Percentiles rank a stretch among this genome's conserved stretches.
Evolutionary conservation across 2,888 invertebrate species (phyloP).

Genomic region (Drosophila prolongata): DNA sequence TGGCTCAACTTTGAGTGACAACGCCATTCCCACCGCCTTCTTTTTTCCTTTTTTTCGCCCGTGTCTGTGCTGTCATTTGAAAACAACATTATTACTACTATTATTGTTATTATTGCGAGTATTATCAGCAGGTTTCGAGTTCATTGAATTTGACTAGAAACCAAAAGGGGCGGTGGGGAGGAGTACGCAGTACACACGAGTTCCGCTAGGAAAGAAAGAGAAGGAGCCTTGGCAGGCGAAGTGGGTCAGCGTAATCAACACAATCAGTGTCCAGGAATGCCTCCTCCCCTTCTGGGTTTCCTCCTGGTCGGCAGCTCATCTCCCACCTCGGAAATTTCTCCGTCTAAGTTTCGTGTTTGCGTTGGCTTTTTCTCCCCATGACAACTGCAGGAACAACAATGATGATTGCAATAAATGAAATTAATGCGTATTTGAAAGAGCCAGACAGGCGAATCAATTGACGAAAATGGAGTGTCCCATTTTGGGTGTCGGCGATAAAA

Average conservation of each 20-base stretch:
- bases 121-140: constrained; percentile 78
- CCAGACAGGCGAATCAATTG: constrained; percentile 81
- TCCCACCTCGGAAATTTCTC: constrained; percentile 32
- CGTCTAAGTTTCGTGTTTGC: constrained; percentile 59
- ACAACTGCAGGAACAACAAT: constrained; percentile 66
- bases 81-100: constrained; percentile 66
- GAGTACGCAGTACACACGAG: constrained; percentile 29
- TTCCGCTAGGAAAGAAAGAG: constrained; percentile 18
- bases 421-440: constrained; percentile 78
- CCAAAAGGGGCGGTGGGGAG: neutral
- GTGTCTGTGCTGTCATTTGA: constrained; percentile 60
- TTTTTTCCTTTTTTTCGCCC: constrained; percentile 5
- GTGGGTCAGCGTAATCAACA: constrained; percentile 77
- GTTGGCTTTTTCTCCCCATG: constrained; percentile 68
- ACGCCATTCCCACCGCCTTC: constrained; percentile 8
- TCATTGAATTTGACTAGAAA: constrained; percentile 71
- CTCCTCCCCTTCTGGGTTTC: constrained; percentile 1
- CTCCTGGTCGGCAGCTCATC: constrained; percentile 20
- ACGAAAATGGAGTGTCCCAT: constrained; percentile 70
- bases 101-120: constrained; percentile 58
- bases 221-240: constrained; percentile 66
- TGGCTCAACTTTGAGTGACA: constrained; percentile 28
- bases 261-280: constrained; percentile 75
- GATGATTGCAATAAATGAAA: constrained; percentile 80
- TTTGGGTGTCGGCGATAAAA: constrained; percentile 31